Evolutionary conservation across 2,888 invertebrate species (phyloP), one percentile per base, ranked within the genome.

Genomic region (Microdon myrmicae): DNA sequence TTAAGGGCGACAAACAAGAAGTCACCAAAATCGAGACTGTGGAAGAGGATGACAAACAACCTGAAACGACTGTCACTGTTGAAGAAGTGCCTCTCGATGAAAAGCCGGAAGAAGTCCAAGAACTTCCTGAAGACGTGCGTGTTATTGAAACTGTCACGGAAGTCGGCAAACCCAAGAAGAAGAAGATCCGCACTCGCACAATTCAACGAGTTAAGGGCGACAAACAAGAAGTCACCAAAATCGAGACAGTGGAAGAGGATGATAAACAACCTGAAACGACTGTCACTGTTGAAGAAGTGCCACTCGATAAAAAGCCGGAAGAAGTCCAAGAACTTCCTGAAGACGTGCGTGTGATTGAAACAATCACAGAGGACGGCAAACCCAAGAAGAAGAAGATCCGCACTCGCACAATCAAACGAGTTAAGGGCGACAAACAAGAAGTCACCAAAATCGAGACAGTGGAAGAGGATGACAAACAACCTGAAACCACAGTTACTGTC

Each of bases 391-490:
- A 38, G 23, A 38, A 29, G 29, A 38, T 38, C 6, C 31, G 48
- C 2, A 48, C 48, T 1, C 37, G 47, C 1, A 14, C 28, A 1
- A 48, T 48, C 23, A 48, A 48, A 38, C 60, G 61, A 44, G 39
- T 26, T 4, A 54, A 41, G 25, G 56, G 53, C 23, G 71, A 69
- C 9, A 76, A 74, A 44, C 68, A 71, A 61, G 74, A 44, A 59
- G 68, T 71, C 4, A 51, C 68, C 12, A 68, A 80, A 55, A 71
- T 76, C 26, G 60, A 71, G 3, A 75, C 74, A 0, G 64, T 73
- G 13, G 68, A 75, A 49, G 74, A 75, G 56, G 74, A 75, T 23
- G 73, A 70, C 3, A 71, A 74, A 35, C 61, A 70, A 2, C 79
- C 80, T 0, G 72, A 73, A 3, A 75, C 70, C 0, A 73, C 73